Evolutionary conservation across 2,113 vertebrate genomes (phyloP).

Genomic region (Cephalopholis sonnerati): DNA sequence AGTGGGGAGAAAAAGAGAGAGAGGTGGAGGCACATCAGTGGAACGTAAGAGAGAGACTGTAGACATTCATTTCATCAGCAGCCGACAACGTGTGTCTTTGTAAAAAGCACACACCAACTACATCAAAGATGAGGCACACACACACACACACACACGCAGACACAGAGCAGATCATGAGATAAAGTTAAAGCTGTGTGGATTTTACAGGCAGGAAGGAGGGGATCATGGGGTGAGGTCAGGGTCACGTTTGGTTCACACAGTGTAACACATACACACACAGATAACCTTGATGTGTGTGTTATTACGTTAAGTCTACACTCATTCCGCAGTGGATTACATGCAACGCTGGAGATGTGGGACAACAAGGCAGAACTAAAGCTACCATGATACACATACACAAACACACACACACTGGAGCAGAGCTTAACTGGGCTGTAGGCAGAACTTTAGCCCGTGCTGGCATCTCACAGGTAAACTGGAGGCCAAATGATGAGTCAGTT

Average conservation of each 20-base stretch:
- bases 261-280: constrained; percentile 33
- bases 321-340: constrained; percentile 58
- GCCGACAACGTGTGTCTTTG: constrained; percentile 9
- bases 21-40: neutral
- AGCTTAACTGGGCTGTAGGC: constrained; percentile 27
- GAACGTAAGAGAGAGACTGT: constrained; percentile 9
- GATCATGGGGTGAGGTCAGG: constrained; percentile 23
- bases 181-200: constrained; percentile 43
- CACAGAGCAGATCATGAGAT: constrained; percentile 34
- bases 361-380: constrained; percentile 42
- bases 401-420: neutral
- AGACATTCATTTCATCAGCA: constrained; percentile 26
- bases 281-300: constrained; percentile 20
- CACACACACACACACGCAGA: constrained; percentile 17
- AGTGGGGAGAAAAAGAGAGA: neutral
- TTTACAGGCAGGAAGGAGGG: constrained; percentile 26
- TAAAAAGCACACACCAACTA: constrained; percentile 20
- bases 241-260: constrained; percentile 12
- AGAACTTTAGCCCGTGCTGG: neutral
- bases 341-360: constrained; percentile 49
- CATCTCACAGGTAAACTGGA: constrained; percentile 15
- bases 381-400: constrained; percentile 5
- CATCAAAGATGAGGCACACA: constrained; percentile 25
- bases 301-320: constrained; percentile 21
- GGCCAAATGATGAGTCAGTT: constrained; percentile 6